Evolutionary conservation across 2,888 invertebrate species (phyloP).

Genomic region (Ethmia dodecea): DNA sequence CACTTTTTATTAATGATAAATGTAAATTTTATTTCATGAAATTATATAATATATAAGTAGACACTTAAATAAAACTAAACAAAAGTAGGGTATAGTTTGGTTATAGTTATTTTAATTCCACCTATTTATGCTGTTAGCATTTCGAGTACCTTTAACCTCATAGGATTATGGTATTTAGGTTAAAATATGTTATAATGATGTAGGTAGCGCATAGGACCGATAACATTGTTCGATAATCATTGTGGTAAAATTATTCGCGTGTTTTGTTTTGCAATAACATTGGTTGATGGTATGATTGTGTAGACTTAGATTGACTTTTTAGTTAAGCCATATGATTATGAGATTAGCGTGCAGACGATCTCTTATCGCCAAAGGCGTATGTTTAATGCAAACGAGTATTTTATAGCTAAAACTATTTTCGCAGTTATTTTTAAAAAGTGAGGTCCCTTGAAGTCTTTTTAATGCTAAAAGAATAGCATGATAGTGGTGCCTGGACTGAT

Average conservation of each 20-base stretch:
- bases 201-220: no score
- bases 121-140: no score
- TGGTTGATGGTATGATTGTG: constrained; percentile 28
- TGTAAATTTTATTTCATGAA: no score
- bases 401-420: constrained; percentile 23
- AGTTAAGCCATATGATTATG: constrained; percentile 49
- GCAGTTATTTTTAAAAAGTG: constrained; percentile 46
- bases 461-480: constrained; percentile 30
- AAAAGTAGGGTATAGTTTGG: no score
- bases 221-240: no score
- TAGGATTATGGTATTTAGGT: no score
- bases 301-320: constrained; percentile 36
- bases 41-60: no score
- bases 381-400: constrained; percentile 37
- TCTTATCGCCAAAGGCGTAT: constrained; percentile 55
- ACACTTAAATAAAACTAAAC: no score
- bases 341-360: constrained; percentile 58
- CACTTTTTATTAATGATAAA: no score
- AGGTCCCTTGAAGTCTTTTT: constrained; percentile 39
- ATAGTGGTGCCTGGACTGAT: constrained; percentile 59
- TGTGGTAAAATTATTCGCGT: constrained; percentile 25
- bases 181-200: no score
- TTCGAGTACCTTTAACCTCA: no score
- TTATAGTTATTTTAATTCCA: no score
- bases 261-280: constrained; percentile 41